Percentiles rank a stretch among this genome's conserved stretches.
phyloP scores from a whole-genome alignment of 2,113 vertebrate species.

The Zosterops lateralis region DNA sequence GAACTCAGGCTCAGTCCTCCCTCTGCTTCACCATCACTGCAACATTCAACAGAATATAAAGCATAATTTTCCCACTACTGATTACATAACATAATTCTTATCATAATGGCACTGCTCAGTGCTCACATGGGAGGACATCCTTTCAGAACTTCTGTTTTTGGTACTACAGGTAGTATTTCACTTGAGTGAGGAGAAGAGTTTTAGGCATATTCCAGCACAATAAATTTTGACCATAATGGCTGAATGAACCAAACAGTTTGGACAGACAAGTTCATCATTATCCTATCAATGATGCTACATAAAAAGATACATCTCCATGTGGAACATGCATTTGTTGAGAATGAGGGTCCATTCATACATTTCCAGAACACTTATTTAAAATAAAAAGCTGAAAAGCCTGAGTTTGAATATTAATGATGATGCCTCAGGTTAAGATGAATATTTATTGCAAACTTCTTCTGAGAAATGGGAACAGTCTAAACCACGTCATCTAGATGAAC shows the following conservation, averaged over 20 bases:
- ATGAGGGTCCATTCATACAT: not conserved
- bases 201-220: not conserved
- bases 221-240: not conserved
- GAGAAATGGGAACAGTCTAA: not conserved
- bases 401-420: not conserved
- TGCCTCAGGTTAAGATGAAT: conserved; percentile 23
- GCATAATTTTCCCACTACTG: not conserved
- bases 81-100: not conserved
- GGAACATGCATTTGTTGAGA: not conserved
- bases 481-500: not conserved
- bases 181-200: not conserved
- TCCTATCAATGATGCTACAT: not conserved
- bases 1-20: not conserved
- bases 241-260: not conserved
- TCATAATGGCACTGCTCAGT: not conserved
- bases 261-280: not conserved
- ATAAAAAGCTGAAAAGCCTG: not conserved
- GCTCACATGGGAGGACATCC: not conserved
- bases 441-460: conserved; percentile 16
- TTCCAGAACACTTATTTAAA: not conserved
- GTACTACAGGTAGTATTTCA: not conserved
- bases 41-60: not conserved
- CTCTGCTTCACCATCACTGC: not conserved
- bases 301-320: not conserved
- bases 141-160: not conserved